phyloP scores from a whole-genome alignment of 1,140 invertebrate genomes.

The Drosophila parvula region DNA sequence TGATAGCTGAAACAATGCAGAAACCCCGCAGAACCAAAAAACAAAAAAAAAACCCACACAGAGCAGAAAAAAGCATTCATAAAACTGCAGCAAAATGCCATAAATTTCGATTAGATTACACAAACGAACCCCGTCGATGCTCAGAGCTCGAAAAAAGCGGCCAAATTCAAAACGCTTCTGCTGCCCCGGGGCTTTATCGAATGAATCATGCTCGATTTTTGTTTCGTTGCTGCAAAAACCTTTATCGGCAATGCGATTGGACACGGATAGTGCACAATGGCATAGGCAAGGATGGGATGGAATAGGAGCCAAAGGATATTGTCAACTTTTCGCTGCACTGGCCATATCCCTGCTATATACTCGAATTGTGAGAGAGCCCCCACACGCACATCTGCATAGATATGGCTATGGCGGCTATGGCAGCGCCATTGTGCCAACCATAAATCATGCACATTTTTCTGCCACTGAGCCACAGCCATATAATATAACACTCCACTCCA shows the following conservation, averaged over 20 bases:
- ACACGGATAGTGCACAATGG: slow-evolving; percentile 33
- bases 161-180: slow-evolving; percentile 49
- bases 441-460: slow-evolving; percentile 81
- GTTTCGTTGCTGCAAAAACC: slow-evolving; percentile 37
- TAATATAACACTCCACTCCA: slow-evolving; percentile 57
- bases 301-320: slow-evolving; percentile 20
- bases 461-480: slow-evolving; percentile 78
- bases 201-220: slow-evolving; percentile 55
- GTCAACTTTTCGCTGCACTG: slow-evolving; percentile 51
- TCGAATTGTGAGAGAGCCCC: background rate
- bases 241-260: slow-evolving; percentile 64
- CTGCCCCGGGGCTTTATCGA: slow-evolving; percentile 35
- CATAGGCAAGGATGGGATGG: background rate
- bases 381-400: slow-evolving; percentile 37
- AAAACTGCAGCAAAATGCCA: slow-evolving; percentile 66
- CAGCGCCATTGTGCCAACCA: slow-evolving; percentile 65
- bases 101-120: slow-evolving; percentile 81
- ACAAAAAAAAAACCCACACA: slow-evolving; percentile 1
- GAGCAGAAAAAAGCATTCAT: slow-evolving; percentile 35
- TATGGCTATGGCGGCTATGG: slow-evolving; percentile 13
- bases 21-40: background rate
- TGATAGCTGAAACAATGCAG: slow-evolving; percentile 22
- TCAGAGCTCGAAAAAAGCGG: slow-evolving; percentile 43
- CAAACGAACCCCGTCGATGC: slow-evolving; percentile 62
- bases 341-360: slow-evolving; percentile 14